A percentile compares a stretch with the other conserved stretches of the same genome.
Evolutionary conservation across 2,797 vertebrate species (phyloP).

Genomic region (Onychomys arenicola): DNA sequence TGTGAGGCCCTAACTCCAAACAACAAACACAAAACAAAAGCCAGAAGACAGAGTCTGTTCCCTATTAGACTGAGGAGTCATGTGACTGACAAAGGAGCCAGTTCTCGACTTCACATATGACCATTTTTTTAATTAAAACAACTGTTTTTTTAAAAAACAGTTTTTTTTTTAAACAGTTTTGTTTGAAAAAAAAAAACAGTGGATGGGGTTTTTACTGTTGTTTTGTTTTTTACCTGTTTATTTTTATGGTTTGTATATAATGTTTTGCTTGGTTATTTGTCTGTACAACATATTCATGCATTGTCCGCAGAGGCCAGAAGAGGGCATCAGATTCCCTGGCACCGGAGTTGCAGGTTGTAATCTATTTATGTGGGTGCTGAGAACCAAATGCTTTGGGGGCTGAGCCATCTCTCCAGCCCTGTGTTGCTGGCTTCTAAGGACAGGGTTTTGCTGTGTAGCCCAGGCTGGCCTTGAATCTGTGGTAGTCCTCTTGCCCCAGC

Average conservation of each 20-base stretch:
- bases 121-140: neutral
- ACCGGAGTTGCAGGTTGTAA: neutral
- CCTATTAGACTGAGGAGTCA: neutral
- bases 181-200: too few species aligned
- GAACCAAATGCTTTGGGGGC: neutral
- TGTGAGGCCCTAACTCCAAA: neutral
- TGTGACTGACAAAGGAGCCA: neutral
- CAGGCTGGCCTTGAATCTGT: neutral
- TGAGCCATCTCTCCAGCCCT: neutral
- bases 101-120: neutral
- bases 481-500: neutral
- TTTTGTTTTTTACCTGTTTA: too few species aligned
- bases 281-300: neutral
- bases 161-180: too few species aligned
- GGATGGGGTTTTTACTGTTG: neutral
- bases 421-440: neutral
- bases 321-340: neutral
- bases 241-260: too few species aligned
- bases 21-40: neutral
- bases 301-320: neutral
- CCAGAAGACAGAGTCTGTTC: neutral
- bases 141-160: neutral
- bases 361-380: neutral
- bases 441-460: neutral
- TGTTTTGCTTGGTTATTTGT: too few species aligned